Evolutionary conservation across 1,140 invertebrate genomes (phyloP), one percentile per base, ranked within the genome.

Genomic region (Drosophila equinoxialis): DNA sequence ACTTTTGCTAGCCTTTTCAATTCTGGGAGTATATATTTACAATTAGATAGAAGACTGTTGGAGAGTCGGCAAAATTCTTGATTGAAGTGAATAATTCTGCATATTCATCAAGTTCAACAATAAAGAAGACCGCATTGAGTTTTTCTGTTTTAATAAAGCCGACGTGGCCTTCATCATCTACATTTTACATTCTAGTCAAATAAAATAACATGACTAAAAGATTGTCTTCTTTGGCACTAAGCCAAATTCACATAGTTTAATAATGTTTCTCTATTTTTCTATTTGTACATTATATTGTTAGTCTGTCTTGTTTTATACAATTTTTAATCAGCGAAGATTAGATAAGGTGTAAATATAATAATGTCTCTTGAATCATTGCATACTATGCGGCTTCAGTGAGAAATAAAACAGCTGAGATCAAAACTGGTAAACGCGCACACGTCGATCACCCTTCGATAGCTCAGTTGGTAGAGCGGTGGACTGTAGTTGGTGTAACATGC

Each of bases 391-490:
- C 45, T 39, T 30, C 30, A 6, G 1, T 30, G 1, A 11, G 10
- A 51, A 11, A 51, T 23, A 51, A 51, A 51, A 23, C 8, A 23
- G 45, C 45, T 51, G 2, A 1, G 7, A 33, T 6, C 33, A 59
- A 59, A 59, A 59, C 35, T 13, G 33, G 39, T 33, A 59, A 37
- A 20, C 6, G 57, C 57, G 10, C 33, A 2, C 14, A 0, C 1
- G 7, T 2, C 2, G 35, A 10, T 20, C 57, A 59, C 87, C 95
- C 95, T 95, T 95, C 95, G 95, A 95, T 96, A 96, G 95, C 95
- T 96, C 95, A 96, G 95, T 96, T 96, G 95, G 95, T 96, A 96
- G 95, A 96, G 95, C 95, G 95, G 95, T 96, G 95, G 95, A 96
- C 95, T 95, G 96, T 96, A 96, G 95, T 55, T 13, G 58, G 57